Conservation (phyloP, 2,797 vertebrate species). For the Buceros bicornis region DNA sequence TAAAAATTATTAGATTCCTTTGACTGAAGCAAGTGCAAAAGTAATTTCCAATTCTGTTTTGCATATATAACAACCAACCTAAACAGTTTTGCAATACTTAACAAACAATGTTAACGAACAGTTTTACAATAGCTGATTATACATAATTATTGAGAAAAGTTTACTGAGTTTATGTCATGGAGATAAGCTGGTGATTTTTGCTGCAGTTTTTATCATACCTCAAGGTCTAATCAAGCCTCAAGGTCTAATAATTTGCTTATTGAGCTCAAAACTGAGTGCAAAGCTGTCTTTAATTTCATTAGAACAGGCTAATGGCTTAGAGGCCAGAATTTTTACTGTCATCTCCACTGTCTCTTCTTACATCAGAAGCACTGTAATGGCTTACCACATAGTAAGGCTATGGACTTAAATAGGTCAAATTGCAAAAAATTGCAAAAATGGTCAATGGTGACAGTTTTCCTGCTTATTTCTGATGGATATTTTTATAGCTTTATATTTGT, state of each 20-base stretch:
- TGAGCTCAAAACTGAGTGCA: not conserved
- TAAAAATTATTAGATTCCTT: not conserved
- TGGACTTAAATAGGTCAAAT: not conserved
- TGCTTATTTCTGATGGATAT: not conserved
- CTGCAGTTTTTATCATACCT: not conserved
- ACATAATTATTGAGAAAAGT: not conserved
- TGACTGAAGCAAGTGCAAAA: not conserved
- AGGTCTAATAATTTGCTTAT: conserved; percentile 9
- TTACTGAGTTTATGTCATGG: not conserved
- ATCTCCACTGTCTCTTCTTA: not conserved
- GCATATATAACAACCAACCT: not conserved
- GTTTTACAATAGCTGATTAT: not conserved
- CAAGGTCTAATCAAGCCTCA: not conserved
- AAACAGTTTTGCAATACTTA: not conserved
- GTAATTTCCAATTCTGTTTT: not conserved
- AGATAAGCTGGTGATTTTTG: not conserved
- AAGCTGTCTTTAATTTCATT: not conserved
- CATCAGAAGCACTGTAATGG: not conserved
- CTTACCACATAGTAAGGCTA: not conserved
- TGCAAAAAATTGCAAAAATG: not conserved
- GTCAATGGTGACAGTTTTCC: not conserved
- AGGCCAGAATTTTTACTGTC: not conserved
- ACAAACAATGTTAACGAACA: not conserved
- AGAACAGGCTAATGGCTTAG: not conserved
- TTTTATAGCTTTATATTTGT: not conserved